These are phyloP conservation scores for Cantharis rustica DNA, from an alignment of 2,888 invertebrate species.

Conservation along the genomic window DNA sequence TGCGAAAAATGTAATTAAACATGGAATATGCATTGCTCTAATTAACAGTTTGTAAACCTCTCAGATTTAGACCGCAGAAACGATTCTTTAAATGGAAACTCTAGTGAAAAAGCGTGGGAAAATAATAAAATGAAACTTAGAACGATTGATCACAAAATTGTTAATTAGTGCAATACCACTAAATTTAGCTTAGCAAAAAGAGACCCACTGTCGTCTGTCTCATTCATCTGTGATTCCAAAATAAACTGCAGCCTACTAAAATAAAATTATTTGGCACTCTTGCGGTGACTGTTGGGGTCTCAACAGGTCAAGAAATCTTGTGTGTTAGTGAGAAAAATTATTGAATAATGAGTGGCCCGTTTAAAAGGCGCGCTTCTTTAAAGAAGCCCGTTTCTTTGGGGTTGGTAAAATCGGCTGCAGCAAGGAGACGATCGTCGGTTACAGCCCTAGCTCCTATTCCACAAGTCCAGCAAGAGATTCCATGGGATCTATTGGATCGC, in stretches of 20 bases:
- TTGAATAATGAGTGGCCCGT: slow-evolving; percentile 52
- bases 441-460: slow-evolving; percentile 63
- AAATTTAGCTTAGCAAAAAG: slow-evolving; percentile 29
- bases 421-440: slow-evolving; percentile 47
- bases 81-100: background rate
- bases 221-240: slow-evolving; percentile 32
- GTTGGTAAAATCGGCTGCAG: slow-evolving; percentile 57
- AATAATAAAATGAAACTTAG: background rate
- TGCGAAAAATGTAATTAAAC: slow-evolving; percentile 8
- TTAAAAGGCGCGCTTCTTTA: slow-evolving; percentile 53
- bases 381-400: slow-evolving; percentile 48
- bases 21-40: background rate
- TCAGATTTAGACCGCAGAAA: background rate
- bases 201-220: slow-evolving; percentile 23
- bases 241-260: slow-evolving; percentile 34
- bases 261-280: slow-evolving; percentile 35
- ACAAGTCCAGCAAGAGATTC: slow-evolving; percentile 66
- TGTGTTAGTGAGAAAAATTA: slow-evolving; percentile 20
- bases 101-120: background rate
- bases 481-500: slow-evolving; percentile 72
- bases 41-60: background rate
- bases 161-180: slow-evolving; percentile 3
- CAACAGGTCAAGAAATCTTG: slow-evolving; percentile 25
- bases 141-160: background rate
- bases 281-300: slow-evolving; percentile 30